A percentile compares a stretch with the other conserved stretches of the same genome.
phyloP scores from a whole-genome alignment of 2,888 invertebrate genomes.

The Drosophila neutralis region DNA sequence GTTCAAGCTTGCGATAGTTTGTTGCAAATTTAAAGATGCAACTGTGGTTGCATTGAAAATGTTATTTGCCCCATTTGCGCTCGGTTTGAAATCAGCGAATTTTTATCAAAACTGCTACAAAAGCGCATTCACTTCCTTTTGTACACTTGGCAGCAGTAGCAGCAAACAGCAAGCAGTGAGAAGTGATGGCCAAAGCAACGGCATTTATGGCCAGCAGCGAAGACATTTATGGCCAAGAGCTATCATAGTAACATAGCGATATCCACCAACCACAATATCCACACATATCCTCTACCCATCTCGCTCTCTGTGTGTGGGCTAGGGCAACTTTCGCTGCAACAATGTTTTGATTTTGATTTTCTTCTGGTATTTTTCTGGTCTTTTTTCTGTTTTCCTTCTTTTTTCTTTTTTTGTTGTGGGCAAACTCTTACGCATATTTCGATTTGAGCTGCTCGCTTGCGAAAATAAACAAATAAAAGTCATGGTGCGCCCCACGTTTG shows the following conservation, averaged over 20 bases:
- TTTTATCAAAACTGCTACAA: slow-evolving; percentile 17
- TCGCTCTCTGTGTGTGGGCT: slow-evolving; percentile 8
- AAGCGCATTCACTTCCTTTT: slow-evolving; percentile 38
- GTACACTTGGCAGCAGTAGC: slow-evolving; percentile 11
- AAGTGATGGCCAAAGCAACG: slow-evolving; percentile 24
- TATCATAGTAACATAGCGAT: slow-evolving; percentile 52
- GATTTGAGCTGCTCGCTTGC: slow-evolving; percentile 43
- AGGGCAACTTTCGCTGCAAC: slow-evolving; percentile 59
- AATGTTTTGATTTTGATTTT: slow-evolving; percentile 37
- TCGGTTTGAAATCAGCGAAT: slow-evolving; percentile 10
- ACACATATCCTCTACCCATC: slow-evolving; percentile 18
- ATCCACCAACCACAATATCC: slow-evolving; percentile 13
- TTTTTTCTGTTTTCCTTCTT: not conserved
- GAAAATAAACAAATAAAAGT: slow-evolving; percentile 71
- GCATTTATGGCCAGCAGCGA: slow-evolving; percentile 57
- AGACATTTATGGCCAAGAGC: slow-evolving; percentile 72
- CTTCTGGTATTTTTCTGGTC: not conserved
- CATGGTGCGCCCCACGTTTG: slow-evolving; percentile 44
- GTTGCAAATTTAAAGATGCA: not conserved
- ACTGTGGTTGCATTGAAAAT: slow-evolving; percentile 10
- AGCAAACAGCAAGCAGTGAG: not conserved
- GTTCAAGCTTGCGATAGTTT: not conserved
- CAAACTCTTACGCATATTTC: slow-evolving; percentile 64
- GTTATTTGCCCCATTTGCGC: slow-evolving; percentile 23
- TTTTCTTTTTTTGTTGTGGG: not conserved